Conservation (phyloP, 2,113 vertebrate genomes). For the Corvus hawaiiensis region DNA sequence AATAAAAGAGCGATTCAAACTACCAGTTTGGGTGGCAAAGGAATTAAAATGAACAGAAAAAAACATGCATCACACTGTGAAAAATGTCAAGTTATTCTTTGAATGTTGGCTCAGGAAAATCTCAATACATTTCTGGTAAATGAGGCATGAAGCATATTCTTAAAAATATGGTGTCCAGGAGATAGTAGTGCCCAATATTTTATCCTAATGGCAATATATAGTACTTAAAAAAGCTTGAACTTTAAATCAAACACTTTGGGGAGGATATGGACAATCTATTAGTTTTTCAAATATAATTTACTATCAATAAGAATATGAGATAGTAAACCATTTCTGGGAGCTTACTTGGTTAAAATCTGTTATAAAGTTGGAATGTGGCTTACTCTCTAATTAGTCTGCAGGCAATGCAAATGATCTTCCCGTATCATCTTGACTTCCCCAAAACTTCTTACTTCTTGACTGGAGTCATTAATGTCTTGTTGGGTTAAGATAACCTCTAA, state of each 20-base stretch:
- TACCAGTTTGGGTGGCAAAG: background rate
- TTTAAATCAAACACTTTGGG: constrained; percentile 46
- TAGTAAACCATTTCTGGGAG: background rate
- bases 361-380: background rate
- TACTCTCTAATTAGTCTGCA: background rate
- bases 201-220: constrained; percentile 30
- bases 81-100: constrained; percentile 57
- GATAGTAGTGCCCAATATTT: constrained; percentile 32
- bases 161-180: constrained; percentile 41
- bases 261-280: background rate
- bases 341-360: background rate
- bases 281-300: background rate
- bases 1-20: background rate
- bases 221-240: constrained; percentile 38
- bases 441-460: background rate
- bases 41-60: constrained; percentile 11
- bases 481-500: background rate
- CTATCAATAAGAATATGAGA: background rate
- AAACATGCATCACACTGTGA: background rate
- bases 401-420: background rate
- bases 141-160: constrained; percentile 60
- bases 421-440: background rate
- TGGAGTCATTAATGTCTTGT: background rate
- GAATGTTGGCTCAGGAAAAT: constrained; percentile 44
- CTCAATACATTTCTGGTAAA: constrained; percentile 58